These are phyloP conservation scores for Takifugu bimaculatus DNA, from an alignment of 2,113 vertebrate species.

Conservation along the genomic window DNA sequence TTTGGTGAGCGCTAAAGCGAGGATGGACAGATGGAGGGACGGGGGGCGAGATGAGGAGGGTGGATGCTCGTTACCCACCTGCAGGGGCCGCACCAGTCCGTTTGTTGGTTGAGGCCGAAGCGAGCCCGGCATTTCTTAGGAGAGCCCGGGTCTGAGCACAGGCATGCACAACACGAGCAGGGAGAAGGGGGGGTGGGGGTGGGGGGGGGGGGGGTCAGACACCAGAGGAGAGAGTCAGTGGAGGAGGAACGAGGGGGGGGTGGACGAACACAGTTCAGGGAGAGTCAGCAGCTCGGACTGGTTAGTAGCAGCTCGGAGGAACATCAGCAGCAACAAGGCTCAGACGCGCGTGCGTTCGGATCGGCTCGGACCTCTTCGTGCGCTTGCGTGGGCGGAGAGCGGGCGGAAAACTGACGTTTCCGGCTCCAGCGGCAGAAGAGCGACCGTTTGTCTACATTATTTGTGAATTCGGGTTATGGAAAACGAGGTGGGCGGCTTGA, in stretches of 20 bases:
- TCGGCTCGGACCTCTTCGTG: background rate
- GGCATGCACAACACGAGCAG: conserved; percentile 79
- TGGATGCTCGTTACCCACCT: conserved; percentile 88
- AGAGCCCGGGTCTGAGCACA: conserved; percentile 94
- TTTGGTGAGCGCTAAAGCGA: background rate
- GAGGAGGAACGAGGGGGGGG: background rate
- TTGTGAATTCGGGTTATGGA: conserved; percentile 40
- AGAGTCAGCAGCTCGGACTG: background rate
- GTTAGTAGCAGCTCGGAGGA: background rate
- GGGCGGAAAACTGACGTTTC: conserved; percentile 1
- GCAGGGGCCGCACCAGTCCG: conserved; percentile 98
- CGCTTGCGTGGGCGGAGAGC: background rate
- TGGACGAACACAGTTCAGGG: too few species aligned
- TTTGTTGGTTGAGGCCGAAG: conserved; percentile 99
- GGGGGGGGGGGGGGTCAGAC: conserved; percentile 3
- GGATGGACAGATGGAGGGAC: conserved; percentile 25
- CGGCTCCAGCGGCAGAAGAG: background rate
- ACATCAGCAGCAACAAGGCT: background rate
- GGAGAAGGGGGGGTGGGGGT: background rate
- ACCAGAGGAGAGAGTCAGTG: conserved; percentile 1
- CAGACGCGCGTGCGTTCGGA: background rate
- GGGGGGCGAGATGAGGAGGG: conserved; percentile 63
- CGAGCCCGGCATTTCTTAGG: conserved; percentile 99
- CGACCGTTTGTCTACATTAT: conserved; percentile 2
- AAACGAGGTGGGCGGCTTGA: conserved; percentile 57